Evolutionary conservation across 64 coral and sea anemone genomes (phyloP).

Genomic region (Stichodactyla mertensii): DNA sequence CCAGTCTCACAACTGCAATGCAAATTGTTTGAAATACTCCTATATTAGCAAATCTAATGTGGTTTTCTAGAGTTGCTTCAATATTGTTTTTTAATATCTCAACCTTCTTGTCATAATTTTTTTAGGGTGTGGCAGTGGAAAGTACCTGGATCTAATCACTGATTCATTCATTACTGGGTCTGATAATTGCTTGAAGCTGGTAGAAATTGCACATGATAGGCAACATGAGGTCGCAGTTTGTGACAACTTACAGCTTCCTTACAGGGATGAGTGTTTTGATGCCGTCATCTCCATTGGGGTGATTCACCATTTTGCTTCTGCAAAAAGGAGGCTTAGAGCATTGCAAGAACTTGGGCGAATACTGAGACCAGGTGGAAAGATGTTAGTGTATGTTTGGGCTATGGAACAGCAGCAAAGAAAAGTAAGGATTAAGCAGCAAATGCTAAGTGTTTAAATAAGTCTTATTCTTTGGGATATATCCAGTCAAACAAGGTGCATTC

Average conservation of each 20-base stretch:
- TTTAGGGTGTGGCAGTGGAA: conserved; percentile 90
- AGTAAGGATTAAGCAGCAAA: conserved; percentile 21
- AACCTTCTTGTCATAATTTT: background rate
- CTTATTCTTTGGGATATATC: background rate
- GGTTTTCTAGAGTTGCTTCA: no score
- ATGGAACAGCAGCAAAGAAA: conserved; percentile 88
- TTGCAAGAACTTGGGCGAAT: conserved; percentile 80
- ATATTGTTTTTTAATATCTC: background rate
- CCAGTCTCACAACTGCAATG: no score
- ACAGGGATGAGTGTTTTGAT: conserved; percentile 64
- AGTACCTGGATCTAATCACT: conserved; percentile 66
- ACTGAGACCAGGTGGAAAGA: conserved; percentile 69
- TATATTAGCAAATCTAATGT: no score
- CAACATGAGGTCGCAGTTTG: conserved; percentile 66
- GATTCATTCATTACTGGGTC: conserved; percentile 61
- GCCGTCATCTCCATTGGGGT: conserved; percentile 97
- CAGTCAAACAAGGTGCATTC: background rate
- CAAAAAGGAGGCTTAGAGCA: conserved; percentile 59
- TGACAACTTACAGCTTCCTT: conserved; percentile 83
- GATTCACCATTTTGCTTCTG: conserved; percentile 92
- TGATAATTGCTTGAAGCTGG: conserved; percentile 64
- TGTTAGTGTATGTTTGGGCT: conserved; percentile 96
- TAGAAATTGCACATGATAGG: conserved; percentile 67
- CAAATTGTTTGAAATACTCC: no score
- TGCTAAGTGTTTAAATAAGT: no score